Evolutionary conservation across 2,888 invertebrate genomes (phyloP), one percentile per base, ranked within the genome.

Genomic region (Cephus spinipes): DNA sequence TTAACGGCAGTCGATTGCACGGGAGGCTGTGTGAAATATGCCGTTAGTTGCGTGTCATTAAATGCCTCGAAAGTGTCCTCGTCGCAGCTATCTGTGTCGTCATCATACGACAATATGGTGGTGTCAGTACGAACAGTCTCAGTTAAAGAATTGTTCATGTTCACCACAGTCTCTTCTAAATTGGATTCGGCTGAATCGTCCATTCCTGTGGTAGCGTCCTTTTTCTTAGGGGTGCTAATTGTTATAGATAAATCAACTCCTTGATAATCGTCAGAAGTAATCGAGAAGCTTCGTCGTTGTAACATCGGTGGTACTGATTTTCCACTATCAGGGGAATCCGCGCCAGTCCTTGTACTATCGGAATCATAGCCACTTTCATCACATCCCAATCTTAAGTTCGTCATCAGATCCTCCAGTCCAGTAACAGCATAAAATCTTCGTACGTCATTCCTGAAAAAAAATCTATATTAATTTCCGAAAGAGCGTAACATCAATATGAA

Each of bases 311-410:
- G 82, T 83, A 81, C 81, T 1, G 80, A 86, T 40, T 90, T 85
- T 34, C 84, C 90, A 76, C 93, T 93, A 77, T 93, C 91, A 0
- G 93, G 93, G 1, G 93, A 93, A 87, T 93, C 93, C 15, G 92
- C 92, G 6, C 93, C 92, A 2, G 92, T 91, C 82, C 93, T 89
- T 0, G 93, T 94, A 30, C 93, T 93, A 86, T 94, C 94, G 73
- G 93, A 93, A 81, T 94, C 94, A 85, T 94, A 94, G 30, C 94
- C 94, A 85, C 94, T 94, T 87, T 94, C 94, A 83, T 94, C 94
- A 12, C 92, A 92, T 78, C 90, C 90, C 6, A 92, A 80, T 73
- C 90, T 87, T 55, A 92, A 81, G 32, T 90, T 89, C 80, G 83
- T 90, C 86, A 91, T 88, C 31, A 92, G 83, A 32, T 90, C 90